Conservation (phyloP, 1,140 invertebrate genomes). For the Theocolax elegans region DNA sequence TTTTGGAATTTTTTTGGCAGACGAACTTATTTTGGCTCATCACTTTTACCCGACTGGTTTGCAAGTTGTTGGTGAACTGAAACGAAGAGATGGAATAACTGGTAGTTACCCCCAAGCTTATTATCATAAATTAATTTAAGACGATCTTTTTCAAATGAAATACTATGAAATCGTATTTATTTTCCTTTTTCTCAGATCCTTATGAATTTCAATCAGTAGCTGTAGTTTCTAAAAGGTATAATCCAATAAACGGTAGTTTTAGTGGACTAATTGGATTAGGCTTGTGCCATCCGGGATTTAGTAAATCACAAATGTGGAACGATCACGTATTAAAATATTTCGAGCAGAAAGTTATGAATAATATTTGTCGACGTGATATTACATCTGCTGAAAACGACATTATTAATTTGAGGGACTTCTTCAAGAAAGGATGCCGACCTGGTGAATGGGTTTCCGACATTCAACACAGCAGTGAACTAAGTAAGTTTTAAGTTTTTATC, state of each 20-base stretch:
- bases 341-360: constrained; percentile 63
- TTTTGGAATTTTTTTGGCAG: constrained; percentile 70
- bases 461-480: constrained; percentile 68
- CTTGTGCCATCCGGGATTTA: constrained; percentile 75
- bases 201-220: constrained; percentile 71
- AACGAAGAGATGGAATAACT: constrained; percentile 56
- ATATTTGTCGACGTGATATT: constrained; percentile 46
- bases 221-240: constrained; percentile 62
- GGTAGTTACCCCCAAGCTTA: constrained; percentile 46
- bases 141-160: too few species aligned
- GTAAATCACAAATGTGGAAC: constrained; percentile 68
- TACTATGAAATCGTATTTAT: background rate
- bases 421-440: constrained; percentile 74
- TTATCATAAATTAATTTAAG: background rate
- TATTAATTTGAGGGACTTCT: constrained; percentile 68
- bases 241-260: constrained; percentile 52
- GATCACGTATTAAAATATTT: constrained; percentile 71
- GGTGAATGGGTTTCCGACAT: constrained; percentile 72
- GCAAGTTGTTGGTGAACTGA: constrained; percentile 65
- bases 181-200: constrained; percentile 59
- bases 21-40: constrained; percentile 67
- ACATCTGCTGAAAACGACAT: constrained; percentile 71
- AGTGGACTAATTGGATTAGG: constrained; percentile 64
- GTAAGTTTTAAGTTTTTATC: constrained; percentile 70
- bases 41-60: constrained; percentile 63